Percentiles rank a stretch among this genome's conserved stretches.
phyloP scores from a whole-genome alignment of 2,113 vertebrate genomes.

The Nannobrachium achirus region DNA sequence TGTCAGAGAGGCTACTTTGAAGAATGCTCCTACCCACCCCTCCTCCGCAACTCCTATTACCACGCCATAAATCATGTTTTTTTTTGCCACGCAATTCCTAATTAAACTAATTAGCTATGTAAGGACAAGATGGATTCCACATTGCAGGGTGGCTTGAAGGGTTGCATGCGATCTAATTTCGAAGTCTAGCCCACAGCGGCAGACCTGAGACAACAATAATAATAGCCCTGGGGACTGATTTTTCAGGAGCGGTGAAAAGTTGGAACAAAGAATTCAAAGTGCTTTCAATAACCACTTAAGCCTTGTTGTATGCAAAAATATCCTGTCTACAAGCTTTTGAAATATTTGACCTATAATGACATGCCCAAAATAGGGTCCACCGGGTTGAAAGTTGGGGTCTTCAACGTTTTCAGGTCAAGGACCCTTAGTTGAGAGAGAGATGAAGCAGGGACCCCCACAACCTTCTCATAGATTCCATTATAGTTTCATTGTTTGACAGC shows the following conservation, averaged over 20 bases:
- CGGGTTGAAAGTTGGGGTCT: too few relatives aligned
- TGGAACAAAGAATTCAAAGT: neutral
- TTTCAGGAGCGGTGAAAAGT: neutral
- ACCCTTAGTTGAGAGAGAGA: too few relatives aligned
- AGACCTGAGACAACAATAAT: neutral
- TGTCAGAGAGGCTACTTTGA: constrained; percentile 62
- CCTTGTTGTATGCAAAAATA: too few relatives aligned
- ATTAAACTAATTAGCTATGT: constrained; percentile 60
- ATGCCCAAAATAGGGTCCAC: too few relatives aligned
- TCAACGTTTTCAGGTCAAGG: too few relatives aligned
- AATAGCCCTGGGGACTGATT: neutral
- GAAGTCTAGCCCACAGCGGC: neutral
- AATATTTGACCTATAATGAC: too few relatives aligned
- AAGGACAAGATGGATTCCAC: constrained; percentile 33
- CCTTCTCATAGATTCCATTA: too few relatives aligned
- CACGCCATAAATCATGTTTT: constrained; percentile 53
- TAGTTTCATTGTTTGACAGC: too few relatives aligned
- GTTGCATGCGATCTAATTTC: neutral
- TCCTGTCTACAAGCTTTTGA: too few relatives aligned
- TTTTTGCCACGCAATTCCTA: constrained; percentile 50
- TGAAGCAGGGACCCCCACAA: too few relatives aligned
- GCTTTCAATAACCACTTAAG: neutral
- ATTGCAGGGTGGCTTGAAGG: constrained; percentile 16
- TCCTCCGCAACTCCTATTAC: constrained; percentile 38
- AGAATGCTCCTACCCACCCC: constrained; percentile 47